These are phyloP conservation scores for Drosophila barbarae DNA, from an alignment of 2,888 invertebrate genomes.

Conservation along the genomic window DNA sequence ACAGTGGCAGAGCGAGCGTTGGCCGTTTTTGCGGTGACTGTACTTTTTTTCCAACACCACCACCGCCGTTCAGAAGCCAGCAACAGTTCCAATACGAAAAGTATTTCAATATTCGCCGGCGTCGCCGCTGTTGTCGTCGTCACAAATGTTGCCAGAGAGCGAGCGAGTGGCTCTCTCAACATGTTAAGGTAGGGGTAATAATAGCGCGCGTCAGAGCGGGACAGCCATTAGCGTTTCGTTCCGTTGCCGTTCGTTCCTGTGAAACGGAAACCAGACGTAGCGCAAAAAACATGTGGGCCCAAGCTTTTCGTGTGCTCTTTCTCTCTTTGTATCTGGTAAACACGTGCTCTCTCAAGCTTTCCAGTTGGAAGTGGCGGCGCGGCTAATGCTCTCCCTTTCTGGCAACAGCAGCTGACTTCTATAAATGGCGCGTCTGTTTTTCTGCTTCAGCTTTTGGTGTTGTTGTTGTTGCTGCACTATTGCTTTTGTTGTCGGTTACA, in stretches of 20 bases:
- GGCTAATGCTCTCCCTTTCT: slow-evolving; percentile 12
- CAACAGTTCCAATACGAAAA: slow-evolving; percentile 74
- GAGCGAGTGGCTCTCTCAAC: slow-evolving; percentile 19
- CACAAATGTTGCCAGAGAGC: slow-evolving; percentile 68
- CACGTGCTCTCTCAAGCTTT: slow-evolving; percentile 67
- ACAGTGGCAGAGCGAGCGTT: slow-evolving; percentile 41
- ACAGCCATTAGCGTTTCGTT: slow-evolving; percentile 20
- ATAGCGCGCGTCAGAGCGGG: slow-evolving; percentile 15
- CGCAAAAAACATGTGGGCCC: slow-evolving; percentile 68
- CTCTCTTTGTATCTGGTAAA: slow-evolving; percentile 39
- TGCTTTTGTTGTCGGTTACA: slow-evolving; percentile 34
- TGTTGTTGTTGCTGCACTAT: slow-evolving; percentile 20
- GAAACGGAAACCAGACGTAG: slow-evolving; percentile 64
- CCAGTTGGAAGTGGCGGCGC: slow-evolving; percentile 53
- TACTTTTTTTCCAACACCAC: slow-evolving; percentile 73
- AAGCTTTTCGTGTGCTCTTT: slow-evolving; percentile 45
- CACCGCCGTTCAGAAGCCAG: slow-evolving; percentile 63
- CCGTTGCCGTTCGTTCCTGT: slow-evolving; percentile 52
- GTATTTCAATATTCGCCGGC: slow-evolving; percentile 75
- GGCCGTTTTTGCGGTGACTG: slow-evolving; percentile 78
- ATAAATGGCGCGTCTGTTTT: slow-evolving; percentile 66
- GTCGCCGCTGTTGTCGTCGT: slow-evolving; percentile 48
- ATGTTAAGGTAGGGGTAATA: slow-evolving; percentile 33
- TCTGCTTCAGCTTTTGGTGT: slow-evolving; percentile 33
- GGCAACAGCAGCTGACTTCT: slow-evolving; percentile 49